Evolutionary conservation across 2,797 vertebrate species (phyloP), one percentile per base, ranked within the genome.

Genomic region (Pangasius mekongensis): DNA sequence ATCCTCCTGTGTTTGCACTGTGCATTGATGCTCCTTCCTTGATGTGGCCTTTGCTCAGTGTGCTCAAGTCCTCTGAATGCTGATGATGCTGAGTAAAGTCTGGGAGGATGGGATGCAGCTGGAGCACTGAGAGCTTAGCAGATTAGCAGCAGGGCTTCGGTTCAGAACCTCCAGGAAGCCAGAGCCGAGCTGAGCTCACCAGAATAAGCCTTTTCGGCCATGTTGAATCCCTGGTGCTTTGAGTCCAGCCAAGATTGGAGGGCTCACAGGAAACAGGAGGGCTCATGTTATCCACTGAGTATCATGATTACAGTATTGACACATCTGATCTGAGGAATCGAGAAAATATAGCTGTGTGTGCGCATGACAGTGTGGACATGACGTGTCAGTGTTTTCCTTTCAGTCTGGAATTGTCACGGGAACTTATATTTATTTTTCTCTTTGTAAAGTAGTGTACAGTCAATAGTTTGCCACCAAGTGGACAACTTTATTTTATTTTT

Each of bases 161-260:
- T 58, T 87, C 67, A 69, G 86, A 90, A 80, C 86, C 86, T 77
- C 52, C 24, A 78, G 80, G 24, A 81, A 62, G 87, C n/a, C 9
- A 54, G 49, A 52, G 14, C 67, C n/a, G 87, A 77, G 86, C 43
- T 52, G 66, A 64, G 76, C 49, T 87, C 47, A 47, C 58, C 39
- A 83, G 47, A 73, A 67, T 89, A 83, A 77, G 89, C 87, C 76
- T 73, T n/a, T 6, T 54, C 13, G 47, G 74, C 85, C 82, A 87
- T 85, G 85, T 85, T 90, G 85, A 88, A 89, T 87, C 80, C 76
- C 6, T 47, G 81, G 76, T 64, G 39, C 73, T 84, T 66, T 64
- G 84, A 80, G 52, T 74, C 80, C 81, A 86, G 84, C 83, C 78
- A 85, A 43, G 86, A 18, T 83, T n/a, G 43, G 80, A 84, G 64